Evolutionary conservation across 1,140 invertebrate species (phyloP), one percentile per base, ranked within the genome.

Genomic region (Ephestia elutella): DNA sequence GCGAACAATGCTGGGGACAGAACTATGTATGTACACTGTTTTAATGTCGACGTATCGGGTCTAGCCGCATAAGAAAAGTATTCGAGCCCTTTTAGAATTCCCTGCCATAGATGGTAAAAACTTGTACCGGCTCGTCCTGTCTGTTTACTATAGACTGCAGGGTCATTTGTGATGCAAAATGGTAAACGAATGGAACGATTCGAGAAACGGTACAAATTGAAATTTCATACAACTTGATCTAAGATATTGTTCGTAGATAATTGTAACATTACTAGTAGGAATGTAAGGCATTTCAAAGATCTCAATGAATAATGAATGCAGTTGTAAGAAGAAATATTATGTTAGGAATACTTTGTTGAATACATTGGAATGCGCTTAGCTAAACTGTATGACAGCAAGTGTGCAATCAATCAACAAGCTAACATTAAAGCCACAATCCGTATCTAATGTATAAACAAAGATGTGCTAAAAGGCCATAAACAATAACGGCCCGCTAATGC

Each of bases 401-500:
- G 20, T 55, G 53, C 25, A 30, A 60, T 60, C 35, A 60, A 60
- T 60, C 59, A 60, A 49, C 19, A 7, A 25, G 3, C 13, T 53
- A 3, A 55, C 54, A 58, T 44, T 48, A 25, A 60, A 50, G 17
- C 20, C 53, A 28, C 44, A 11, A 13, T 49, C 35, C 59, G 71
- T 73, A 66, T 75, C 68, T 75, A 72, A 80, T 74, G 76, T 68
- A 71, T 65, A 59, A 67, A 60, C 78, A 76, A 84, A 79, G 73
- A 76, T 66, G 71, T 65, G 63, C 50, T 65, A 68, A 67, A 65
- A 59, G 63, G 56, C 71, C 63, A 78, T 84, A 82, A 86, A 87
- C 80, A 80, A 78, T 71, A 68, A 66, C 68, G 71, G 68, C 63
- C 71, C 60, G 73, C 73, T 87, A 80, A 82, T 81, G 83, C 64